phyloP scores from a whole-genome alignment of 2,113 vertebrate genomes.

The Prunella himalayana region DNA sequence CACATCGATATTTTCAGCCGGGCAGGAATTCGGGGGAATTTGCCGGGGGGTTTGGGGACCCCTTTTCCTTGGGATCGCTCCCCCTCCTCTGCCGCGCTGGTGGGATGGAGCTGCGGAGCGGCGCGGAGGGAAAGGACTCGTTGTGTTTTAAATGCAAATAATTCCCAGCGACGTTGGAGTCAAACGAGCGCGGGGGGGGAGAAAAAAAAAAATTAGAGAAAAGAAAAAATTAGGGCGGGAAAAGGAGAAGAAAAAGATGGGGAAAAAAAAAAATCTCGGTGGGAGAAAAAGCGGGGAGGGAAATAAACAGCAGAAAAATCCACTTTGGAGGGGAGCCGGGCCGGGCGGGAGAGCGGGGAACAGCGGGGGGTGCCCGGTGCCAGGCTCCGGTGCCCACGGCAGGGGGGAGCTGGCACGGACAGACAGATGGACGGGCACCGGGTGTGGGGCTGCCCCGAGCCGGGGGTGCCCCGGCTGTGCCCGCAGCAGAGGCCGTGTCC shows the following conservation, averaged over 20 bases:
- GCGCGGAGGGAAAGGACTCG: not conserved
- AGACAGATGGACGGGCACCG: fast-evolving
- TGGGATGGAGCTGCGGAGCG: not conserved
- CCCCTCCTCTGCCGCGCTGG: not conserved
- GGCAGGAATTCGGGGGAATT: not conserved
- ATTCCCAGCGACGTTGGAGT: not conserved
- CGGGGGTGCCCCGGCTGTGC: fast-evolving
- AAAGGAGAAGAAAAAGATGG: not conserved
- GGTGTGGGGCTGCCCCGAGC: not conserved
- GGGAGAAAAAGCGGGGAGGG: not conserved
- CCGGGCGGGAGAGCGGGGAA: not conserved
- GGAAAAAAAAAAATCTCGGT: not conserved
- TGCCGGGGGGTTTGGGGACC: not conserved
- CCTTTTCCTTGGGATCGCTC: not conserved
- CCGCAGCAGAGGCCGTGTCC: not conserved
- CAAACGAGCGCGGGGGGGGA: not conserved
- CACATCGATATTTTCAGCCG: not conserved
- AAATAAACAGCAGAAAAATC: not conserved
- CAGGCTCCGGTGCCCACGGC: not conserved
- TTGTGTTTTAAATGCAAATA: conserved; percentile 22
- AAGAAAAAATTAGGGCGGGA: not conserved
- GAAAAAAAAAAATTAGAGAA: not conserved
- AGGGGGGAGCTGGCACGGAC: not conserved
- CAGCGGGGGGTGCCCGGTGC: not conserved
- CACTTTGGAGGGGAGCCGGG: not conserved